Evolutionary conservation across 2,113 vertebrate genomes (phyloP), one percentile per base, ranked within the genome.

Genomic region (Dendrocopos noguchii): DNA sequence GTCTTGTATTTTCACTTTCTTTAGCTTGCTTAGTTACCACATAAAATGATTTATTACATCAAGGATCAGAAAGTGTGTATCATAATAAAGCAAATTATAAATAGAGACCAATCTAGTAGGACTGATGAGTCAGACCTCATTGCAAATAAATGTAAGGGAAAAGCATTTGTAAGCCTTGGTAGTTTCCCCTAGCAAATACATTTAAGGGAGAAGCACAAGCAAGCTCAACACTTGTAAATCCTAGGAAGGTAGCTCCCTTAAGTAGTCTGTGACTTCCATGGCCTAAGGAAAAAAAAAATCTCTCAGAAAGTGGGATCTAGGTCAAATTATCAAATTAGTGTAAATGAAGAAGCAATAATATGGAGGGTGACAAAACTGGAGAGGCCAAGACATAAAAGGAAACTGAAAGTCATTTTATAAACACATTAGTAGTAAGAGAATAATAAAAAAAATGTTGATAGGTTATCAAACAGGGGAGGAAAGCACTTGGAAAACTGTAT

Each of bases 1-100:
- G 8, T 5, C 42, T 84, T 92, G 21, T 21, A 71, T 52, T 66
- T 42, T 91, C 31, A 44, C 53, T 66, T 95, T 74, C 39, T 60
- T 93, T 90, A 90, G 85, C 47, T 31, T 91, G n/a, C 28, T 80
- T 94, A 77, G 79, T 64, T 87, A 80, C 42, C 56, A 90, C 64
- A 56, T 80, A 80, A 87, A 52, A 74, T 90, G 82, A 95, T 95
- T 87, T 87, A 93, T 87, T 95, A 12, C 31, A 52, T 95, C 56
- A 82, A 90, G 73, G 67, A 92, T 74, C 68, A 93, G 90, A 91
- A 94, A 93, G 75, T 87, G 67, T 76, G 92, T 91, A 91, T 91
- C 60, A 70, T 95, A 95, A 93, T 85, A 95, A 95, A 94, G 27
- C 46, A 34, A 87, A 73, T n/a, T n/a, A n/a, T 95, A 95, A 89